phyloP scores from a whole-genome alignment of 2,113 vertebrate genomes.

The Rhabdomys dilectus region DNA sequence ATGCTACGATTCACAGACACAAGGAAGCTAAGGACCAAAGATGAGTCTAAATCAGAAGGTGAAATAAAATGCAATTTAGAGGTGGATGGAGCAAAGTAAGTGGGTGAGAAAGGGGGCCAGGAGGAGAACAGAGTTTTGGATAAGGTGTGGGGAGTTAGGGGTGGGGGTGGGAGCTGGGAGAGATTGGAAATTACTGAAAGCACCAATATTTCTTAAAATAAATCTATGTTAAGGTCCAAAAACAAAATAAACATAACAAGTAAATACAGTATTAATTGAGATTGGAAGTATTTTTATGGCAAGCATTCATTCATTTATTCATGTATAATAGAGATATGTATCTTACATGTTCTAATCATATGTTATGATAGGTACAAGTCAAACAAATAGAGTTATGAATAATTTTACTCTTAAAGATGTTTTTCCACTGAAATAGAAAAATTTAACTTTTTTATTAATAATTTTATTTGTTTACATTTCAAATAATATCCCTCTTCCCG shows the following conservation, averaged over 20 bases:
- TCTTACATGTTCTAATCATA: background rate
- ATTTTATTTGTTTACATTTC: no score
- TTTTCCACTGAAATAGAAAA: background rate
- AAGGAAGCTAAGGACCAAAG: no score
- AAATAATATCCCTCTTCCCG: no score
- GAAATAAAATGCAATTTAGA: no score
- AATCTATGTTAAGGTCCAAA: background rate
- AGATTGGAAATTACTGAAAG: background rate
- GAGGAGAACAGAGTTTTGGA: no score
- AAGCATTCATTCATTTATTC: background rate
- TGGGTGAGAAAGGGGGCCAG: no score
- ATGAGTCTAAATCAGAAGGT: no score
- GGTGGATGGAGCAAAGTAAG: no score
- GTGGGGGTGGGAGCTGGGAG: no score
- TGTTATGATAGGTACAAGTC: no score
- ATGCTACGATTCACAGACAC: no score
- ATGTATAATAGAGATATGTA: background rate
- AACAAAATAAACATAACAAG: background rate
- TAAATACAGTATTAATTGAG: background rate
- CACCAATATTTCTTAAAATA: background rate
- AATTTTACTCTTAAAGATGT: background rate
- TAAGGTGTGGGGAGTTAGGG: no score
- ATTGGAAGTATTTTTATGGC: background rate
- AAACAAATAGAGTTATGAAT: background rate
- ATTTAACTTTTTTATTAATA: background rate